Evolutionary conservation across 2,888 invertebrate genomes (phyloP).

Genomic region (Cephus pulcher): DNA sequence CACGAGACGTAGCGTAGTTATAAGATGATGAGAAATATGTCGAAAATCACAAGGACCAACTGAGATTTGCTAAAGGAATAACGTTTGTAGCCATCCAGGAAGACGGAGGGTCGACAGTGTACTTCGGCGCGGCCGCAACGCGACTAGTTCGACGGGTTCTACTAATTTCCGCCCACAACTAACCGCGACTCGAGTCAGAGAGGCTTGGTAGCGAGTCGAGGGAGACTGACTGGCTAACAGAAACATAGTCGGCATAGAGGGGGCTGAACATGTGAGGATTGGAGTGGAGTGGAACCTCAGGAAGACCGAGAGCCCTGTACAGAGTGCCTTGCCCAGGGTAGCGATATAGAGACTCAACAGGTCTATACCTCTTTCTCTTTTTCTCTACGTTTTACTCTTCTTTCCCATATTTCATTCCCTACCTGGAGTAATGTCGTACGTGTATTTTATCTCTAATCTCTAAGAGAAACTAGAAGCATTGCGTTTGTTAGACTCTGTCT

Average conservation of each 20-base stretch:
- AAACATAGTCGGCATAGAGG: slow-evolving; percentile 10
- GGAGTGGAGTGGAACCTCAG: neutral
- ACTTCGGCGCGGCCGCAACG: slow-evolving; percentile 38
- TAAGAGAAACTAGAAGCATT: neutral
- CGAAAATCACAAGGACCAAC: neutral
- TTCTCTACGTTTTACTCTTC: neutral
- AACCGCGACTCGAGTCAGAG: slow-evolving; percentile 26
- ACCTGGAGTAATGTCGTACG: neutral
- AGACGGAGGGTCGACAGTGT: slow-evolving; percentile 21
- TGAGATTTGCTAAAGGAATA: neutral
- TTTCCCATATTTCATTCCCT: neutral
- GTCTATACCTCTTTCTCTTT: neutral
- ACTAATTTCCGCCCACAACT: slow-evolving; percentile 59
- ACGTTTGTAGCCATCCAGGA: neutral
- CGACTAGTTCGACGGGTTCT: slow-evolving; percentile 57
- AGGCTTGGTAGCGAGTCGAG: slow-evolving; percentile 14
- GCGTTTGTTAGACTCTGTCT: neutral
- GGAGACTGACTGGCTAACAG: slow-evolving; percentile 11
- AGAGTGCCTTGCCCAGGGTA: neutral
- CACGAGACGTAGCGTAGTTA: neutral
- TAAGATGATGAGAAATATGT: neutral
- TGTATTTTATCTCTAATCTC: neutral
- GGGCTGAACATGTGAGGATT: slow-evolving; percentile 10
- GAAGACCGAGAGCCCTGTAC: neutral
- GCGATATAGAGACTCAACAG: neutral